A percentile compares a stretch with the other conserved stretches of the same genome.
Evolutionary conservation across 1,140 invertebrate species (phyloP).

Genomic region (Laupala kohalensis): DNA sequence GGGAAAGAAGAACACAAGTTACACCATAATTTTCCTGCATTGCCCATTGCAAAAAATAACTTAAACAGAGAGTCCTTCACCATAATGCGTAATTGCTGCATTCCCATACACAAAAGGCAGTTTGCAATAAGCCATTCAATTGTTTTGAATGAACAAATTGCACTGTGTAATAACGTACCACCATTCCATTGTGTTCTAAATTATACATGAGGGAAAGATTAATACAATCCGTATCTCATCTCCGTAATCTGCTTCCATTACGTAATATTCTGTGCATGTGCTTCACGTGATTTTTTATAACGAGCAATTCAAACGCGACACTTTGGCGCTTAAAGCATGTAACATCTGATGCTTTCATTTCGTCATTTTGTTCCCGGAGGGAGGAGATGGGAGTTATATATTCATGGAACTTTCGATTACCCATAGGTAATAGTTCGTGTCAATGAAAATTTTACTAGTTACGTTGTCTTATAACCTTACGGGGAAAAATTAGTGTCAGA

Average conservation of each 20-base stretch:
- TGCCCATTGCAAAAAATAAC: too few relatives aligned
- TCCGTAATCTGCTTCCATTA: neutral
- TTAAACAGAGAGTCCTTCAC: too few relatives aligned
- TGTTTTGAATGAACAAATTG: neutral
- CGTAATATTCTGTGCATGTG: neutral
- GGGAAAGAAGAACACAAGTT: too few relatives aligned
- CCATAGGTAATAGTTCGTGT: neutral
- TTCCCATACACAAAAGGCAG: neutral
- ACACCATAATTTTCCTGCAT: too few relatives aligned
- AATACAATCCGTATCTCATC: neutral
- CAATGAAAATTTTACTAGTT: too few relatives aligned
- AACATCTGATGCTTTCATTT: neutral
- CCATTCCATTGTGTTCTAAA: neutral
- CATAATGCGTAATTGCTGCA: neutral
- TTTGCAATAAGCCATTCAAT: neutral
- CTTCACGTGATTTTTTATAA: neutral
- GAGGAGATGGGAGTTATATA: neutral
- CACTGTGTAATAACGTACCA: neutral
- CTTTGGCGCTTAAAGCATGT: neutral
- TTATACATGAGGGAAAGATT: neutral
- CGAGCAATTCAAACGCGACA: neutral
- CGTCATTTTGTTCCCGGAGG: neutral
- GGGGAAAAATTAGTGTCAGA: too few relatives aligned
- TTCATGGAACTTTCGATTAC: neutral
- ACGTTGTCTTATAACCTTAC: too few relatives aligned